phyloP scores from a whole-genome alignment of 2,113 vertebrate genomes.

The Salvator merianae region DNA sequence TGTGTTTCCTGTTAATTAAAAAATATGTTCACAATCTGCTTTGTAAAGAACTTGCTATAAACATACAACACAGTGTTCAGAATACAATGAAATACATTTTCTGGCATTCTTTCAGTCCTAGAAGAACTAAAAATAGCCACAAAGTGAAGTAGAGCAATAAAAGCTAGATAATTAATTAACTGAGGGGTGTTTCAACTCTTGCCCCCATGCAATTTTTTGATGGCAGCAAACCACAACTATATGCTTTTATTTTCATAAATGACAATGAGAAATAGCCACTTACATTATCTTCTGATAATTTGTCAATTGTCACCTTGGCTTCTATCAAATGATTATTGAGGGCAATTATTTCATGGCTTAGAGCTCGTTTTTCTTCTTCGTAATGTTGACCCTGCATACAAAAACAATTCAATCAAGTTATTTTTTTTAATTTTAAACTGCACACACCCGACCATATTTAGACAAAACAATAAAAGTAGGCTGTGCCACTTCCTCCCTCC shows the following conservation, averaged over 20 bases:
- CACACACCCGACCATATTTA: slow-evolving; percentile 10
- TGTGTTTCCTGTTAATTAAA: background rate
- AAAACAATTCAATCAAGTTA: slow-evolving; percentile 52
- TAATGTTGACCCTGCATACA: slow-evolving; percentile 87
- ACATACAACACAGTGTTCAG: background rate
- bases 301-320: slow-evolving; percentile 94
- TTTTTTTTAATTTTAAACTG: background rate
- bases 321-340: slow-evolving; percentile 97
- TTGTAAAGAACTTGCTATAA: background rate
- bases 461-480: slow-evolving; percentile 15
- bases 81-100: background rate
- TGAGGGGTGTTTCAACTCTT: background rate
- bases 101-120: background rate
- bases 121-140: background rate
- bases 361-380: slow-evolving; percentile 92
- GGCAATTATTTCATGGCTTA: slow-evolving; percentile 92
- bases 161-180: background rate
- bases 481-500: fast-evolving
- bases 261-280: slow-evolving; percentile 60
- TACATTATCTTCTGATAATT: slow-evolving; percentile 94
- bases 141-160: background rate
- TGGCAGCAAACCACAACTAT: background rate
- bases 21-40: background rate
- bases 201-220: background rate
- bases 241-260: slow-evolving; percentile 23